Evolutionary conservation across 1,140 invertebrate genomes (phyloP).

Genomic region (Dufourea novaeangliae): DNA sequence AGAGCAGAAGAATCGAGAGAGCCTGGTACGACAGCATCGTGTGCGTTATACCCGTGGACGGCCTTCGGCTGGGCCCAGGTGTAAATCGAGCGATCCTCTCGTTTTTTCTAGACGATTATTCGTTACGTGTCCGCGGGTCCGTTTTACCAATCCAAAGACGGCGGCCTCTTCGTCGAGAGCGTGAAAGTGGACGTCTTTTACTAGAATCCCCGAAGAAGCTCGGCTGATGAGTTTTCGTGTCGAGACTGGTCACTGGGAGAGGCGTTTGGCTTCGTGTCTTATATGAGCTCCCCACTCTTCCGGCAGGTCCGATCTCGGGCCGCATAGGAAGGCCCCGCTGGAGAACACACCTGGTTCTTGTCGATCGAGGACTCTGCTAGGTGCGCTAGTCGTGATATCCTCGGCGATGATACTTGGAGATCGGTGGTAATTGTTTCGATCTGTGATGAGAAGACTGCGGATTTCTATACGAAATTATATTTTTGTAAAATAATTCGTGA

Average conservation of each 20-base stretch:
- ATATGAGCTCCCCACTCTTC: constrained; percentile 81
- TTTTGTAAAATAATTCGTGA: too few species aligned
- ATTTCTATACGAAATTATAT: too few species aligned
- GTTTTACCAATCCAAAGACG: neutral
- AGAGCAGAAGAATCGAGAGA: constrained; percentile 72
- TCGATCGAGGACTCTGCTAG: constrained; percentile 62
- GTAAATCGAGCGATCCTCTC: too few species aligned
- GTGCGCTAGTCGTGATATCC: constrained; percentile 11
- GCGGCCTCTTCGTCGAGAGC: neutral
- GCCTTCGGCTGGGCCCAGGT: too few species aligned
- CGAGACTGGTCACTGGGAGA: constrained; percentile 81
- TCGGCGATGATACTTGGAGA: constrained; percentile 12
- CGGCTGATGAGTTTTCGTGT: constrained; percentile 81
- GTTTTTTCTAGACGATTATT: too few species aligned
- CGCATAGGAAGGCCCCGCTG: constrained; percentile 76
- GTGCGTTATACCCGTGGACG: constrained; percentile 39
- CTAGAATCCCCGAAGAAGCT: constrained; percentile 75
- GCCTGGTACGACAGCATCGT: constrained; percentile 72
- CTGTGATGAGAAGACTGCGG: neutral
- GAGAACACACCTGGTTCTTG: constrained; percentile 75
- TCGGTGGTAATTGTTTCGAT: neutral
- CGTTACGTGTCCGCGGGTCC: too few species aligned
- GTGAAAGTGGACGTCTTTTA: constrained; percentile 11
- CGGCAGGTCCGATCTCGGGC: constrained; percentile 65
- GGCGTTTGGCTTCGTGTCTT: constrained; percentile 80